Base-by-base conservation (phyloP, 2,113 vertebrate species). In the Labrus mixtus region DNA sequence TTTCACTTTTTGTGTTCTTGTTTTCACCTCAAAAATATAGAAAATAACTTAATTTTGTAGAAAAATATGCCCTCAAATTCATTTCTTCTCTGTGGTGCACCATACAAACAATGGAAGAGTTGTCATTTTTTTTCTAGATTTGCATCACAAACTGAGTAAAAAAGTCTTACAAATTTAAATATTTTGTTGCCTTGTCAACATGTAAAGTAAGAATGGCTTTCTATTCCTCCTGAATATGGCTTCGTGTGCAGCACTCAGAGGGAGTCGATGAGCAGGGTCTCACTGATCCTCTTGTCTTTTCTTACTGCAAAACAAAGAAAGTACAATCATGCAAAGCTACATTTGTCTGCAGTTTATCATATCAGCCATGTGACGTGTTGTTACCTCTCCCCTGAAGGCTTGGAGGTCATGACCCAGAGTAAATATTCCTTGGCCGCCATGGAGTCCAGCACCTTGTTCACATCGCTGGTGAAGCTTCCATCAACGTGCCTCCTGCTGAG, bases 391-490 rank as follows among this genome's bases (percentile, higher is more conserved):
- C 90, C 91, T 64, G 95, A 96, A 39, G 96, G 92, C 90, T 96
- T 96, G 60, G 95, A 96, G 82, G 95, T 95, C 93, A 99, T 96
- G 91, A 99, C 92, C 98, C 98, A 99, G 64, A 96, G 96, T 91
- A 99, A 93, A 88, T 97, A 99, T 78, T 99, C 96, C 85, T 96
- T 96, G 63, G 97, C 95, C 33, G 97, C 97, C 84, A 98, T 95
- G 82, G 94, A 95, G 89, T 99, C 98, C 67, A 99, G 95, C 87
- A 98, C 91, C 63, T 97, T 97, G 94, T 95, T 97, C 89, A 99
- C 96, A 55, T 99, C 98, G 53, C 97, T 98, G 5, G 97, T 97
- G 93, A 98, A 99, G 87, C 96, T 97, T 45, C 97, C 97, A 22
- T 99, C 97, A 6, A 97, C 97, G 2, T 99, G 97, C 85, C 98